Evolutionary conservation across 2,888 invertebrate species (phyloP).

Genomic region (Schrankia costaestrigalis): DNA sequence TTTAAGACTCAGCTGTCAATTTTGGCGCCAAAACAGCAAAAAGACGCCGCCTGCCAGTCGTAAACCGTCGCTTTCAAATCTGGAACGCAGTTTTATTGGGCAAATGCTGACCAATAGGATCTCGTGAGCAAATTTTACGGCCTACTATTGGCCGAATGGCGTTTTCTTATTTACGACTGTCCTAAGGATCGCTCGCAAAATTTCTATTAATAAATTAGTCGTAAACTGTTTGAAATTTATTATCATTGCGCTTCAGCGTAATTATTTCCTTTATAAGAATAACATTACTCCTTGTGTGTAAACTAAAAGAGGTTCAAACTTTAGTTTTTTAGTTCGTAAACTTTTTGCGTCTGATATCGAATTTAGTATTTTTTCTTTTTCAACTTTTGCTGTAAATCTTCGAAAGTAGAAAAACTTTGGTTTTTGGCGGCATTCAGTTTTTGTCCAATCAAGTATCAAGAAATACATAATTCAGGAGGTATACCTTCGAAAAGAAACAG

Average conservation of each 20-base stretch:
- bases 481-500: too few species aligned
- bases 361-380: too few species aligned
- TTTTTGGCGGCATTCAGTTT: too few species aligned
- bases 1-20: constrained; percentile 55
- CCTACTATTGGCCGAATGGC: constrained; percentile 64
- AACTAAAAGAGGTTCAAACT: constrained; percentile 23
- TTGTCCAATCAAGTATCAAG: too few species aligned
- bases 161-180: constrained; percentile 75
- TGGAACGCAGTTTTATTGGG: constrained; percentile 66
- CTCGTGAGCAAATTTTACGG: constrained; percentile 68
- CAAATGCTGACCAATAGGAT: constrained; percentile 63
- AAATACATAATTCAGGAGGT: too few species aligned
- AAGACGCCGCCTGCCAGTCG: constrained; percentile 70
- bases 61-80: constrained; percentile 78
- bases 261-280: constrained; percentile 77
- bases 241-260: constrained; percentile 62
- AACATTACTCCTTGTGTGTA: constrained; percentile 51
- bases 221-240: constrained; percentile 74
- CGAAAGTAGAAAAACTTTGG: too few species aligned
- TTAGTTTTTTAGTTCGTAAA: constrained; percentile 17
- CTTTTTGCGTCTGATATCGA: too few species aligned
- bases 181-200: constrained; percentile 76
- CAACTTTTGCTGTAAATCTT: too few species aligned
- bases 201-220: constrained; percentile 80
- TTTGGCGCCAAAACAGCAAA: constrained; percentile 78